Conservation (phyloP, 1,140 invertebrate species). For the Brachionus koreanus region DNA sequence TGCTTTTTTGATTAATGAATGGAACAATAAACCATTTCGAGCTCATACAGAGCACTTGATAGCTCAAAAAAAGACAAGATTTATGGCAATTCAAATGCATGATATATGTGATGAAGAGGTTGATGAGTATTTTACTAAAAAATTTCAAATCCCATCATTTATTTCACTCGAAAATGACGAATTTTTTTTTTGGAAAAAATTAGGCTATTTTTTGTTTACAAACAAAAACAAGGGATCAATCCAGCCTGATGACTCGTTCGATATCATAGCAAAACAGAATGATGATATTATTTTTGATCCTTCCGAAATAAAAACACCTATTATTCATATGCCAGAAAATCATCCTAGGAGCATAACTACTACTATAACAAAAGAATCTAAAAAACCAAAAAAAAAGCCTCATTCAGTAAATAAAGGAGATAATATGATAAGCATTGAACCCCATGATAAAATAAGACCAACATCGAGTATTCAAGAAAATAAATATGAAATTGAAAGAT, state of each 20-base stretch:
- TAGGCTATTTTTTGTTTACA: conserved; percentile 25
- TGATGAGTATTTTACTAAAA: conserved; percentile 1
- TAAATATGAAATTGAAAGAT: not conserved
- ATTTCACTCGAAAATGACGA: conserved; percentile 31
- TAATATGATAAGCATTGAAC: not conserved
- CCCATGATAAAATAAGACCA: not conserved
- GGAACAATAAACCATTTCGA: not conserved
- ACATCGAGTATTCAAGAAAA: not conserved
- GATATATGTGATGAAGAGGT: conserved; percentile 37
- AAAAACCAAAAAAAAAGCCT: not conserved
- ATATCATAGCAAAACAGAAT: not conserved
- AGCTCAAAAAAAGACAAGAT: conserved; percentile 1
- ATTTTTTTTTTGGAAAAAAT: conserved; percentile 36
- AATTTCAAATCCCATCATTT: conserved; percentile 22
- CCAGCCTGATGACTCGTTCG: not conserved
- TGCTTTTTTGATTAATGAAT: conserved; percentile 12
- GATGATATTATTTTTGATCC: conserved; percentile 14
- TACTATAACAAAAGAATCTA: not conserved
- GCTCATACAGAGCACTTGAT: not conserved
- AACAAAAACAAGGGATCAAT: not conserved
- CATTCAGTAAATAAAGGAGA: not conserved
- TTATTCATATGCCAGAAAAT: not conserved
- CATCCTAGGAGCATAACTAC: not conserved
- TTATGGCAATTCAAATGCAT: conserved; percentile 10
- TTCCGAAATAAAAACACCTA: not conserved